These are phyloP conservation scores for Stichopus chloronotus DNA, from an alignment of 35 echinoderm and acorn worm genomes.

Conservation along the genomic window DNA sequence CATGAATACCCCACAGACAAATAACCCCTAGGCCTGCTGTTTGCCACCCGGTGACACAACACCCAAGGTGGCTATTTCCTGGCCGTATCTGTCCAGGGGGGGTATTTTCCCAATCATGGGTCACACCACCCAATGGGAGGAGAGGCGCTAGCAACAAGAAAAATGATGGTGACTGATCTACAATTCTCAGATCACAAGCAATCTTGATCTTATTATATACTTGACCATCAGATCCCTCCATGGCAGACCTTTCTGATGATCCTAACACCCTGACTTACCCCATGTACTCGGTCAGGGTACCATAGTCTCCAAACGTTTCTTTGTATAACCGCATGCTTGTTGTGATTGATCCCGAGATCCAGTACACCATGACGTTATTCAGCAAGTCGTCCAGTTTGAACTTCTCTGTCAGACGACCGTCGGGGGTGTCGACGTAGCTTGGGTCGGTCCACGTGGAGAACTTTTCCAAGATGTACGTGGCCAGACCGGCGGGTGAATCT, in stretches of 20 bases:
- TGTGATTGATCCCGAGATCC: slow-evolving; percentile 60
- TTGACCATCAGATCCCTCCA: no score
- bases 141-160: no score
- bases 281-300: neutral
- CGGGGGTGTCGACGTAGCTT: neutral
- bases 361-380: slow-evolving; percentile 79
- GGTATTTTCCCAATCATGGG: no score
- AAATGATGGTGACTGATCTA: no score
- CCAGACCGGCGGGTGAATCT: slow-evolving; percentile 79
- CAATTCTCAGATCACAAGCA: no score
- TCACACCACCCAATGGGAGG: no score
- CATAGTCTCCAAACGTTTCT: neutral
- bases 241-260: neutral
- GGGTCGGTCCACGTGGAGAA: slow-evolving; percentile 52
- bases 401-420: slow-evolving; percentile 25
- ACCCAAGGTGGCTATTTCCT: no score
- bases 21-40: no score
- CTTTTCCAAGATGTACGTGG: slow-evolving; percentile 79
- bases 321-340: slow-evolving; percentile 33
- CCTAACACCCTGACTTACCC: neutral
- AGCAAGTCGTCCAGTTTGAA: slow-evolving; percentile 58
- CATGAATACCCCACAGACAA: no score
- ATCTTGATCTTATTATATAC: no score
- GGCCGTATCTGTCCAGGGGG: no score
- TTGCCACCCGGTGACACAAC: no score